Percentiles rank a stretch among this genome's conserved stretches.
phyloP scores from a whole-genome alignment of 35 echinoderm and acorn worm genomes.

The Lytechinus pictus region DNA sequence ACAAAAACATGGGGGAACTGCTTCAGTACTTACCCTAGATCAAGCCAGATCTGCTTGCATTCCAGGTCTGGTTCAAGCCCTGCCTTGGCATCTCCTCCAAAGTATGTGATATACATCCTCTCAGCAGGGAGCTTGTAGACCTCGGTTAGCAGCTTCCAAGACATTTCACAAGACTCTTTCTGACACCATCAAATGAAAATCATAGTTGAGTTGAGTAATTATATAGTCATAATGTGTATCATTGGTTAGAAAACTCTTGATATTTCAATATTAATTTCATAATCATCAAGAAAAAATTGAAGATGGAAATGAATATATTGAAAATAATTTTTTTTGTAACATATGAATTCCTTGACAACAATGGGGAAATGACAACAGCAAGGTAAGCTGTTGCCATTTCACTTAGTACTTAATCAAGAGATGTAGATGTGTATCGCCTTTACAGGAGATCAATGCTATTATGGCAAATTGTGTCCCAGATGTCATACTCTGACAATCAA shows the following conservation, averaged over 20 bases:
- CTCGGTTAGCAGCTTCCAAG: slow-evolving; percentile 88
- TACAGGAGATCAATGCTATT: too few relatives aligned
- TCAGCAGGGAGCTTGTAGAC: slow-evolving; percentile 88
- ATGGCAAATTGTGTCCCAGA: too few relatives aligned
- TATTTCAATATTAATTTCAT: not conserved
- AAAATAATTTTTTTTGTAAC: too few relatives aligned
- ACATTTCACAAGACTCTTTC: slow-evolving; percentile 91
- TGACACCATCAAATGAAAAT: not conserved
- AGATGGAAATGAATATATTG: too few relatives aligned
- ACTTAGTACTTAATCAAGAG: too few relatives aligned
- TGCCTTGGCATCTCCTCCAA: slow-evolving; percentile 76
- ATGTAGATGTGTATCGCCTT: too few relatives aligned
- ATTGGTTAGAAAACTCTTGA: not conserved
- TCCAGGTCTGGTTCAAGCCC: slow-evolving; percentile 79
- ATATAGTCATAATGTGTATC: not conserved
- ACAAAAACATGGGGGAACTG: not conserved
- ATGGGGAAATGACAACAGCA: too few relatives aligned
- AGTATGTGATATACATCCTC: slow-evolving; percentile 93
- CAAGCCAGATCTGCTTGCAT: slow-evolving; percentile 84
- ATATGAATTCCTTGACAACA: too few relatives aligned
- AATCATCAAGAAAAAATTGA: not conserved
- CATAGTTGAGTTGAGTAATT: not conserved
- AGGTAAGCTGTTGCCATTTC: too few relatives aligned
- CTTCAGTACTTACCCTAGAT: slow-evolving; percentile 77
- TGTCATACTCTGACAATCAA: too few relatives aligned